phyloP scores from a whole-genome alignment of 2,888 invertebrate genomes.

The Sicus ferrugineus region DNA sequence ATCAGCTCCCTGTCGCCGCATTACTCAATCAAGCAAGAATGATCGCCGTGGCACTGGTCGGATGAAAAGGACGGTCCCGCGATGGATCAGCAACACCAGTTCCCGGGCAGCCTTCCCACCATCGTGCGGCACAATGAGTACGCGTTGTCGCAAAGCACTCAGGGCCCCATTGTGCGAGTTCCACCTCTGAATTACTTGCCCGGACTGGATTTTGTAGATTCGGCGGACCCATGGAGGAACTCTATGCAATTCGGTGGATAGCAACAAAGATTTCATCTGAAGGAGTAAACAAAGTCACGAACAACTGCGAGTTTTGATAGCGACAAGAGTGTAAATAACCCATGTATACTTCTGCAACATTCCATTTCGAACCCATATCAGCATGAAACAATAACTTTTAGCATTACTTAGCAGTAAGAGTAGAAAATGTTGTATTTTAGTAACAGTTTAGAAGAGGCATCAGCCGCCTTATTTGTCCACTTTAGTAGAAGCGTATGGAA shows the following conservation, averaged over 20 bases:
- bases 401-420: neutral
- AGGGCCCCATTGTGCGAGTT: neutral
- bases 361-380: conserved; percentile 50
- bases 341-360: conserved; percentile 43
- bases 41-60: conserved; percentile 50
- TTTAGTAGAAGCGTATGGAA: neutral
- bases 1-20: conserved; percentile 59
- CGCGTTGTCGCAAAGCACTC: neutral
- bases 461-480: neutral
- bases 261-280: neutral
- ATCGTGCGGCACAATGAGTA: conserved; percentile 22
- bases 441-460: neutral
- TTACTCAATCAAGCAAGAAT: conserved; percentile 57
- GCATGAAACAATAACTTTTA: conserved; percentile 30
- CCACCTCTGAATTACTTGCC: neutral
- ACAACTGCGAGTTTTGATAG: neutral
- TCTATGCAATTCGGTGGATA: conserved; percentile 11
- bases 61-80: conserved; percentile 37
- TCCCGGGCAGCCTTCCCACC: neutral
- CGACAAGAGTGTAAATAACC: neutral
- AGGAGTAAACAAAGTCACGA: neutral
- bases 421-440: conserved; percentile 15
- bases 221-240: neutral
- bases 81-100: conserved; percentile 15
- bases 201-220: neutral